Evolutionary conservation across 2,113 vertebrate genomes (phyloP), one percentile per base, ranked within the genome.

Genomic region (Sialia sialis): DNA sequence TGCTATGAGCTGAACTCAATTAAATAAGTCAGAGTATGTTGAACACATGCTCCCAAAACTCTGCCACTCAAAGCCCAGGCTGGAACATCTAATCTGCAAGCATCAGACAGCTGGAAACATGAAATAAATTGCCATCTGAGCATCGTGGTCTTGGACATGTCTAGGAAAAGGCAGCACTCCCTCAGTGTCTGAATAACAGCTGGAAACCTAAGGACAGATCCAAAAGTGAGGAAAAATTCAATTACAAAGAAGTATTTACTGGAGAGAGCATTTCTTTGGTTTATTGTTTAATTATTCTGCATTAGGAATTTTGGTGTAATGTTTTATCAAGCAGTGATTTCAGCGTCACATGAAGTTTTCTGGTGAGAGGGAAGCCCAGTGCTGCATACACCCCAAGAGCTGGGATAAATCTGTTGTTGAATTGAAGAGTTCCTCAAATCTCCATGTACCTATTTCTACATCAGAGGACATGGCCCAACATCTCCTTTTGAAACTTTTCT

Each of bases 1-100:
- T 85, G 25, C 58, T 64, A 30, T 38, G 27, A 27, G 49, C 22
- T 91, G 78, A 96, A 93, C 82, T 93, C 92, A 88, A 94, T 94
- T 87, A 87, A 76, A 36, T 59, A 87, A 77, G 85, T 73, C 75
- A 69, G 51, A 16, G 3, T 73, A 54, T 11, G 30, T 77, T 80
- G 82, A 73, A 93, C 92, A 90, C 27, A 60, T 27, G 70, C 27
- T 93, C 79, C 86, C 2, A 0, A 41, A 90, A 68, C 72, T 54
- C 87, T 90, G 70, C 51, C 59, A 64, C 78, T 94, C 82, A 44
- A 66, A 51, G 51, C 32, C 55, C 72, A 49, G 55, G 58, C 38
- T 83, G 38, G 41, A 92, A 51, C 38, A 85, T 62, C 59, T 83
- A 38, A 93, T 90, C 70, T 90, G 54, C 74, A 75, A 85, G n/a